A percentile compares a stretch with the other conserved stretches of the same genome.
phyloP scores from a whole-genome alignment of 2,888 invertebrate species.

The Euplagia quadripunctaria region DNA sequence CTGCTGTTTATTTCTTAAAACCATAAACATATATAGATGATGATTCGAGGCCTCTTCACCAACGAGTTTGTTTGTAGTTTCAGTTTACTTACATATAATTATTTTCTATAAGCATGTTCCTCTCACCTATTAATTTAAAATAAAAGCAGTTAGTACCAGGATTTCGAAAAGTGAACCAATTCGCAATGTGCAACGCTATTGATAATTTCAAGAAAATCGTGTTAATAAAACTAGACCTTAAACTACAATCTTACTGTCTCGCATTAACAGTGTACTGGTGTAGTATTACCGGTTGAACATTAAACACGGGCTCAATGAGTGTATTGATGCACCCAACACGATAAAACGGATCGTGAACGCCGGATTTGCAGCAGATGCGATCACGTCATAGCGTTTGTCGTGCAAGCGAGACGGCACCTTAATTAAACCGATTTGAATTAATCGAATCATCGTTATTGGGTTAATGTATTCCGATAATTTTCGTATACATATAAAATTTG shows the following conservation, averaged over 20 bases:
- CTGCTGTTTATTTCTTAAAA: background rate
- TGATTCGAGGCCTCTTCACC: too few species aligned
- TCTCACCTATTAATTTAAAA: background rate
- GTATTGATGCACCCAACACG: conserved; percentile 73
- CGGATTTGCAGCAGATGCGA: conserved; percentile 63
- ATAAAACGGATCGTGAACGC: conserved; percentile 78
- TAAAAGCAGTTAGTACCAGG: background rate
- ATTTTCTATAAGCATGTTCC: background rate
- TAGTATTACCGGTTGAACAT: conserved; percentile 67
- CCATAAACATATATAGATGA: too few species aligned
- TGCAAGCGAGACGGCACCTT: conserved; percentile 68
- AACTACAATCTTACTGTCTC: conserved; percentile 53
- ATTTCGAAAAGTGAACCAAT: background rate
- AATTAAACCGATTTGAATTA: conserved; percentile 69
- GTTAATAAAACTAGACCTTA: conserved; percentile 48
- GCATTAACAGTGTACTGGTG: conserved; percentile 64
- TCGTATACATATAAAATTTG: conserved; percentile 47
- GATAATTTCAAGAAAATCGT: conserved; percentile 18
- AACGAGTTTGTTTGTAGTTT: too few species aligned
- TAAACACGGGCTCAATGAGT: conserved; percentile 67
- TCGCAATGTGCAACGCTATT: background rate
- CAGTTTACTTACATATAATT: too few species aligned
- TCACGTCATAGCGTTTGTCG: conserved; percentile 59
- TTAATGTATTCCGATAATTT: conserved; percentile 65
- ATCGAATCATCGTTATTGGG: conserved; percentile 66